These are phyloP conservation scores for Listronotus oregonensis DNA, from an alignment of 1,140 invertebrate species.

Conservation along the genomic window DNA sequence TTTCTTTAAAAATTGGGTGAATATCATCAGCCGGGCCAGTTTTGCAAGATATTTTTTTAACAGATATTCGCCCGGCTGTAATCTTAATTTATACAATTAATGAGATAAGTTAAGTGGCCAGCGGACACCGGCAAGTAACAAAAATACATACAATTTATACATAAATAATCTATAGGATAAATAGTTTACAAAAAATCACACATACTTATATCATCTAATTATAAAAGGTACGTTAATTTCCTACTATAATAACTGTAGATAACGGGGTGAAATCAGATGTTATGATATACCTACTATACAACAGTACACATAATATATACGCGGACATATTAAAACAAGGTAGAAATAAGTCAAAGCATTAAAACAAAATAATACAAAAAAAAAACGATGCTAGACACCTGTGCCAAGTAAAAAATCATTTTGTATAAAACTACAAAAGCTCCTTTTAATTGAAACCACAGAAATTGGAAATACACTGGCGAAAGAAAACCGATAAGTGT, in stretches of 20 bases:
- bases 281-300: conserved; percentile 38
- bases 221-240: conserved; percentile 55
- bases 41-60: conserved; percentile 20
- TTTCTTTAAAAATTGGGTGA: conserved; percentile 44
- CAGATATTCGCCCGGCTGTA: conserved; percentile 15
- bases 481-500: conserved; percentile 32
- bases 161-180: conserved; percentile 55
- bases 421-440: conserved; percentile 24
- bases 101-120: conserved; percentile 49
- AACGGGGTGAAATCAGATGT: conserved; percentile 45
- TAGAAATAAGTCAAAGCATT: conserved; percentile 37
- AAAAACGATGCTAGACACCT: conserved; percentile 30
- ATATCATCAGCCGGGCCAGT: conserved; percentile 22
- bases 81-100: conserved; percentile 47
- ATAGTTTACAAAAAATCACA: conserved; percentile 55
- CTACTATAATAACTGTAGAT: conserved; percentile 43
- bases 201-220: conserved; percentile 54
- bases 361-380: conserved; percentile 42
- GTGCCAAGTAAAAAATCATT: conserved; percentile 38
- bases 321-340: conserved; percentile 21
- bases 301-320: conserved; percentile 38
- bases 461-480: conserved; percentile 49
- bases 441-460: not conserved
- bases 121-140: conserved; percentile 47
- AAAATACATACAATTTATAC: conserved; percentile 55